A percentile compares a stretch with the other conserved stretches of the same genome.
Evolutionary conservation across 2,797 vertebrate species (phyloP).

Genomic region (Pteronotus mesoamericanus): DNA sequence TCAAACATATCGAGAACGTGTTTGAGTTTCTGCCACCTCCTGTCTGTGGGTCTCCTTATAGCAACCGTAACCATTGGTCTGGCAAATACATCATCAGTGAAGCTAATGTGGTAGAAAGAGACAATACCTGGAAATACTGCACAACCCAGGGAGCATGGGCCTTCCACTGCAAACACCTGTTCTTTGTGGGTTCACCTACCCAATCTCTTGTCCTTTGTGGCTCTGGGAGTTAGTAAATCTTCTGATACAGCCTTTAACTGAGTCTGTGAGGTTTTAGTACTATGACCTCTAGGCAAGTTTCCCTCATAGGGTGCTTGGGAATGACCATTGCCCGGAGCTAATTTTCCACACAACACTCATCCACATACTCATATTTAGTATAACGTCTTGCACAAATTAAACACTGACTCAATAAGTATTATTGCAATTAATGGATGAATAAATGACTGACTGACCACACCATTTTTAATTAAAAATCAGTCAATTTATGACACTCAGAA

Average conservation of each 20-base stretch:
- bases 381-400: not conserved
- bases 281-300: not conserved
- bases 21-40: no score
- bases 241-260: not conserved
- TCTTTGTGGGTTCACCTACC: not conserved
- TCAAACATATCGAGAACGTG: not conserved
- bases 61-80: not conserved
- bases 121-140: not conserved
- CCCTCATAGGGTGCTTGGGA: not conserved
- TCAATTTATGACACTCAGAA: conserved; percentile 44
- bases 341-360: not conserved
- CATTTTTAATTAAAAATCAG: no score
- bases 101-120: not conserved
- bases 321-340: not conserved
- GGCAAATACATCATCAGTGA: not conserved
- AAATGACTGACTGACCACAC: not conserved
- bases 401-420: not conserved
- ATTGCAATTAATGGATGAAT: not conserved
- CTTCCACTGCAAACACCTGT: not conserved
- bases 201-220: not conserved
- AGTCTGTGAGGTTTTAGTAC: not conserved
- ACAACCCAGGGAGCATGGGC: no score
- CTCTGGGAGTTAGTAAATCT: not conserved
- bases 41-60: not conserved
- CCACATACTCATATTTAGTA: not conserved